Base-by-base conservation (phyloP, 2,797 vertebrate genomes). In the Phoxinus dragarum region DNA sequence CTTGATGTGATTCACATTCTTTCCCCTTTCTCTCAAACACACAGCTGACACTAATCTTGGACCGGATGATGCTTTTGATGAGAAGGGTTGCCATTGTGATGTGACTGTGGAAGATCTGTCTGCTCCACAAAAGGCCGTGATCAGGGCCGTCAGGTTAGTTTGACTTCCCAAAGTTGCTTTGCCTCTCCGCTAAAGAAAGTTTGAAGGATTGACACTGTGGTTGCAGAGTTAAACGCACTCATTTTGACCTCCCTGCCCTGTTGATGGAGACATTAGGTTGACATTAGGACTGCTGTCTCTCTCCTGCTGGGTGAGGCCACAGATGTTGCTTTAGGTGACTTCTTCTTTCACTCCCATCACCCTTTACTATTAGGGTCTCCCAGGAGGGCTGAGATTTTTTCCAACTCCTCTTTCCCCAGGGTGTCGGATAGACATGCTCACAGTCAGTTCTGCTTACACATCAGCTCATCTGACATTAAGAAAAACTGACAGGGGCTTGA, bases 31-130 rank as follows among this genome's bases (percentile, higher is more conserved):
- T 8, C n/a, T 38, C 38, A 56, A 21, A 72, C 31, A 59, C 5
- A 72, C 93, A 98, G 97, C 96, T 89, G 98, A 99, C 88, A 96
- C 96, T 66, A 96, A 94, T 84, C 93, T 97, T 82, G 95, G 96
- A 78, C 95, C 93, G 3, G 98, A 99, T 49, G 98, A 99, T 36
- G 94, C 94, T 19, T 97, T 97, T 11, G 98, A 99, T 88, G 98
- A 98, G 31, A 97, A 96, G 92, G 97, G 97, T 86, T 99, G 97
- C 91, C 98, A 99, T 90, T 99, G 98, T 76, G 98, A 99, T 71
- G 96, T 99, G 89, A 98, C 97, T 0, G 97, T 98, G 81, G 97
- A 99, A 94, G 98, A 99, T 93, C 94, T 99, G 89, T 96, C 98
- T 68, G 97, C 98, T 64, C 95, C 97, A 6, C 95, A 99, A 89